Evolutionary conservation across 2,113 vertebrate genomes (phyloP).

Genomic region (Zosterops borbonicus): DNA sequence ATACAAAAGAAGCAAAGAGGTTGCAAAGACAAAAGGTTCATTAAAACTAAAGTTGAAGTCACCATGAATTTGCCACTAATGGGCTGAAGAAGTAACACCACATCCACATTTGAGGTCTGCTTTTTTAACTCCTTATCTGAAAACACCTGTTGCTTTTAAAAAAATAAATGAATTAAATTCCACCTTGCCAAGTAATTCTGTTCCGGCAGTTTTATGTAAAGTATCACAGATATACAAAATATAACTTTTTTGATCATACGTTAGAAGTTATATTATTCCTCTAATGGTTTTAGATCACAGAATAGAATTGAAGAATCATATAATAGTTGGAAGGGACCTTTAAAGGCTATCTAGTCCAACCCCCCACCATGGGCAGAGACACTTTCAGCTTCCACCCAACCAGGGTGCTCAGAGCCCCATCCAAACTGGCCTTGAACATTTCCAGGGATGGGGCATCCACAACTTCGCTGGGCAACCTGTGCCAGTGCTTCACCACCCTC

Average conservation of each 20-base stretch:
- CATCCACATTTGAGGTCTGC: background rate
- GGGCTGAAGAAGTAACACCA: background rate
- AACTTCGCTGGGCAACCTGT: background rate
- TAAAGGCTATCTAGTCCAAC: background rate
- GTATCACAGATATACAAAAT: background rate
- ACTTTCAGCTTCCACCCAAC: background rate
- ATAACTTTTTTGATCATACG: rapidly evolving
- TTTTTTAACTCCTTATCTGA: background rate
- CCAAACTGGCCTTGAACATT: background rate
- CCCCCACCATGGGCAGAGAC: too few relatives aligned
- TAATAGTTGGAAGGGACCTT: background rate
- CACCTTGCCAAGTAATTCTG: background rate
- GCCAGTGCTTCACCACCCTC: background rate
- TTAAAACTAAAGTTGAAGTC: background rate
- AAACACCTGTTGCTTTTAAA: background rate
- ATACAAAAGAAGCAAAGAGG: background rate
- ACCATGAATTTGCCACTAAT: rapidly evolving
- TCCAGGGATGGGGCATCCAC: background rate
- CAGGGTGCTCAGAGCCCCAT: background rate
- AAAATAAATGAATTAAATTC: background rate
- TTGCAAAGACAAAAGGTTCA: background rate
- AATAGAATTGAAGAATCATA: background rate
- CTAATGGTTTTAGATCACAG: background rate
- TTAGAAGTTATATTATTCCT: background rate
- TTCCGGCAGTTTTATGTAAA: background rate